These are phyloP conservation scores for Upupa epops DNA, from an alignment of 2,113 vertebrate species.

Conservation along the genomic window DNA sequence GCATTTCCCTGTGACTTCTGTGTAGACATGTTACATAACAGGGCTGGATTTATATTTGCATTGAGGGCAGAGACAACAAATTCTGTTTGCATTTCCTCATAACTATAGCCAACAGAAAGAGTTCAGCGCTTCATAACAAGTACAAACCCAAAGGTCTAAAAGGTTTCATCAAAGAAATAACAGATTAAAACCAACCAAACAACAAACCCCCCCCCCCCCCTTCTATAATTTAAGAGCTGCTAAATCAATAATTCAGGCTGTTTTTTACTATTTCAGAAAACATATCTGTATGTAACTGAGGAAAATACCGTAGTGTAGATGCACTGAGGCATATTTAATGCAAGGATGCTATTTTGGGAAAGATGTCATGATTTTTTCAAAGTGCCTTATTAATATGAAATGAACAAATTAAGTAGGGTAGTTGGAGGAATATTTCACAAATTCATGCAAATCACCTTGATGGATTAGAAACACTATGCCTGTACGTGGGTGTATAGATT, in stretches of 20 bases:
- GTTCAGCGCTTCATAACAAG: neutral
- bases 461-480: neutral
- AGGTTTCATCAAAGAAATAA: neutral
- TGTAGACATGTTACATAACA: neutral
- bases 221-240: neutral
- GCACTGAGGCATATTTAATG: conserved; percentile 10
- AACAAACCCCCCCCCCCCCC: neutral
- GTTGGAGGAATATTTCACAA: conserved; percentile 42
- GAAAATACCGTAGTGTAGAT: neutral
- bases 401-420: conserved; percentile 43
- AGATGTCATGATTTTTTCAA: neutral
- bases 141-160: neutral
- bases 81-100: neutral
- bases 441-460: conserved; percentile 35
- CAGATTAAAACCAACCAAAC: no score
- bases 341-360: conserved; percentile 35
- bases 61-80: conserved; percentile 10
- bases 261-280: conserved; percentile 6
- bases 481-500: neutral
- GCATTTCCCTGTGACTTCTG: neutral
- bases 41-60: conserved; percentile 6
- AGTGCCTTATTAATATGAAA: conserved; percentile 13
- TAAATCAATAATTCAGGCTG: conserved; percentile 2
- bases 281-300: conserved; percentile 27
- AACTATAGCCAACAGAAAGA: neutral